These are phyloP conservation scores for Pelochelys cantorii DNA, from an alignment of 2,797 vertebrate species.

Conservation along the genomic window DNA sequence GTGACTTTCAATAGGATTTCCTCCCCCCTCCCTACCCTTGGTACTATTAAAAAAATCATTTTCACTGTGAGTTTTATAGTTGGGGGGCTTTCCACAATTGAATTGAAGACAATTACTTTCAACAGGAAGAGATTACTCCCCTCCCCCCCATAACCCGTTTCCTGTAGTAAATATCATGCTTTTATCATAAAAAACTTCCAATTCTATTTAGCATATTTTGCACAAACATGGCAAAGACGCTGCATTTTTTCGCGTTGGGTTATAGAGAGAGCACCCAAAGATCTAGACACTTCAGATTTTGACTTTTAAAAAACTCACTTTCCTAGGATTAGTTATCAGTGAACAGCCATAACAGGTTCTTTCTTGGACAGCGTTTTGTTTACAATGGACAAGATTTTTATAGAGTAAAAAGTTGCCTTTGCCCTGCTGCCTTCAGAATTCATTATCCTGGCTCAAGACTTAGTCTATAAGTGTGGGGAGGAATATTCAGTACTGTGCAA, in stretches of 20 bases:
- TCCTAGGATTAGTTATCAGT: background rate
- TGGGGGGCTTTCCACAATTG: background rate
- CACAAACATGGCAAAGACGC: background rate
- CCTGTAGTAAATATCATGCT: background rate
- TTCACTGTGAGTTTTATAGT: background rate
- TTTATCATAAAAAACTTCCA: background rate
- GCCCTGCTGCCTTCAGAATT: background rate
- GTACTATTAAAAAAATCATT: background rate
- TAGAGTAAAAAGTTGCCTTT: background rate
- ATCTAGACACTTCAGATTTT: background rate
- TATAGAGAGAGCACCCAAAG: background rate
- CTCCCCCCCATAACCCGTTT: background rate
- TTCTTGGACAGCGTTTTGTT: background rate
- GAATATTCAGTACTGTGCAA: background rate
- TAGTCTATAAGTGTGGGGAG: background rate
- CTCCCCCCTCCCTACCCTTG: background rate
- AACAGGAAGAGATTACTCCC: too few relatives aligned
- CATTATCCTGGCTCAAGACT: background rate
- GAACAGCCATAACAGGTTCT: background rate
- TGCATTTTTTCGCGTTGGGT: background rate
- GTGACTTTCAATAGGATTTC: background rate
- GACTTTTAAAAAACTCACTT: background rate
- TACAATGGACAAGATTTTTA: background rate
- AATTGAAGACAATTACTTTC: background rate
- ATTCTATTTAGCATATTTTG: background rate